phyloP scores from a whole-genome alignment of 2,113 vertebrate species.

The Psittacus erithacus region DNA sequence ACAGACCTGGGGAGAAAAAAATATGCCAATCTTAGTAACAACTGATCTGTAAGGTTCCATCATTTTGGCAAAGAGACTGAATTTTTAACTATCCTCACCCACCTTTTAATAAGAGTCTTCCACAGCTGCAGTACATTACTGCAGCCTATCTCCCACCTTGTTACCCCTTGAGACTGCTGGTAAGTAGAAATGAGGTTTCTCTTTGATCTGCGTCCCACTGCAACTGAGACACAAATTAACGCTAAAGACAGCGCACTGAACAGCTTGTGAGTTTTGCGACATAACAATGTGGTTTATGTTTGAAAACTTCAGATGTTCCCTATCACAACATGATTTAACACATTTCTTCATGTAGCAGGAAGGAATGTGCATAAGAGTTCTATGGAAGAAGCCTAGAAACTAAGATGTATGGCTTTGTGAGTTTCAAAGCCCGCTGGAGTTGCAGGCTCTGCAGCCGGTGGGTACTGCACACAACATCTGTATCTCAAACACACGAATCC shows the following conservation, averaged over 20 bases:
- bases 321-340: not conserved
- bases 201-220: not conserved
- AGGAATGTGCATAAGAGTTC: not conserved
- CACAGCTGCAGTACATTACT: not conserved
- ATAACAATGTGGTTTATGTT: fast-evolving
- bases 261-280: not conserved
- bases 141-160: not conserved
- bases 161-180: not conserved
- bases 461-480: not conserved
- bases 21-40: not conserved
- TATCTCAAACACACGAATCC: not conserved
- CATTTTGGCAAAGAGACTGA: not conserved
- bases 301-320: not conserved
- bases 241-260: not conserved
- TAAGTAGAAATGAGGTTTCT: not conserved
- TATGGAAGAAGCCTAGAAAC: not conserved
- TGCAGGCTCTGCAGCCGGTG: not conserved
- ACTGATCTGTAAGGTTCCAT: not conserved
- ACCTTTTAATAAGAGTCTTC: not conserved
- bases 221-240: not conserved
- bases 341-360: not conserved
- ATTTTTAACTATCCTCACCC: not conserved
- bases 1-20: not conserved
- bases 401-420: not conserved
- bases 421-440: not conserved